These are phyloP conservation scores for Hemitrygon akajei DNA, from an alignment of 2,797 vertebrate genomes.

Conservation along the genomic window DNA sequence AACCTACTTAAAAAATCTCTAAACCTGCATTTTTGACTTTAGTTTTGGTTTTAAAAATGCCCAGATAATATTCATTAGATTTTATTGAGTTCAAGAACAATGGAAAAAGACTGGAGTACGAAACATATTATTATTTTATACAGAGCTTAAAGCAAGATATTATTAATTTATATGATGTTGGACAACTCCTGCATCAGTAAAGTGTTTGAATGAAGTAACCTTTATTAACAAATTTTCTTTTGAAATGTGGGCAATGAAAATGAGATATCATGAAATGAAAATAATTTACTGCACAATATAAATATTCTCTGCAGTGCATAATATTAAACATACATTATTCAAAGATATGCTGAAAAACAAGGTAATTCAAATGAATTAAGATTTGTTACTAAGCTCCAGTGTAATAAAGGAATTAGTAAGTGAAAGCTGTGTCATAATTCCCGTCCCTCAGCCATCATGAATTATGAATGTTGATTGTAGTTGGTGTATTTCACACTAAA, in stretches of 20 bases:
- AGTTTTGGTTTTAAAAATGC: neutral
- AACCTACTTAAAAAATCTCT: neutral
- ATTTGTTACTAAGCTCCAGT: neutral
- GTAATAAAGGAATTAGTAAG: neutral
- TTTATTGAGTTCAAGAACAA: neutral
- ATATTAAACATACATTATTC: conserved; percentile 27
- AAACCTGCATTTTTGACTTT: conserved; percentile 1
- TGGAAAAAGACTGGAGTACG: neutral
- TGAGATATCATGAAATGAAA: conserved; percentile 30
- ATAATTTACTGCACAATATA: conserved; percentile 10
- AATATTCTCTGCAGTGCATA: conserved; percentile 26
- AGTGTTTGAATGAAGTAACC: conserved; percentile 1
- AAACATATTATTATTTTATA: conserved; percentile 28
- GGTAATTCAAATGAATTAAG: conserved; percentile 29
- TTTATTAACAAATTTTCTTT: conserved; percentile 22
- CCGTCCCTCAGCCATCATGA: neutral
- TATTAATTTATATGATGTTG: neutral
- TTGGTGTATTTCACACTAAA: neutral
- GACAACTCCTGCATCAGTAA: neutral
- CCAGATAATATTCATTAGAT: neutral
- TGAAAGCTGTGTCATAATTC: neutral
- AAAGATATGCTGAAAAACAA: neutral
- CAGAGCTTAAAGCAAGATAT: conserved; percentile 16
- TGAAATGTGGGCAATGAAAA: conserved; percentile 28
- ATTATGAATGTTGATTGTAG: neutral